Percentiles rank a stretch among this genome's conserved stretches.
These are phyloP conservation scores for Hybos culiciformis DNA, from an alignment of 2,888 invertebrate genomes.

Conservation along the genomic window DNA sequence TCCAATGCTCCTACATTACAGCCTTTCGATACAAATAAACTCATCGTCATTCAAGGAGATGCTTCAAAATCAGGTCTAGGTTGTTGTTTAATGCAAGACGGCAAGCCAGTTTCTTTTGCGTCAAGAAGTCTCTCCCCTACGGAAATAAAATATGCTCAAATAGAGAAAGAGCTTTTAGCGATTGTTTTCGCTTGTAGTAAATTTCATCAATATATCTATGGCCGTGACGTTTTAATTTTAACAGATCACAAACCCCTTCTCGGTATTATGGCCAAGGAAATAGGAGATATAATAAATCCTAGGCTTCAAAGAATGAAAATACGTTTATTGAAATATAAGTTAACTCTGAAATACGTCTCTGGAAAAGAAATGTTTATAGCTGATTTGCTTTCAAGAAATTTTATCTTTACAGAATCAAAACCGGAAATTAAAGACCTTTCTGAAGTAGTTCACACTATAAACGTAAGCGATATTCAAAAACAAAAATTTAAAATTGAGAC, in stretches of 20 bases:
- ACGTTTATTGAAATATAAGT: slow-evolving; percentile 8
- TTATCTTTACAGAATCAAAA: too few relatives aligned
- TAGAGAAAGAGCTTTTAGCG: slow-evolving; percentile 17
- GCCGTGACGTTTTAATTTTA: slow-evolving; percentile 8
- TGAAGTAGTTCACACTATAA: too few relatives aligned
- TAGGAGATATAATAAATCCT: slow-evolving; percentile 3
- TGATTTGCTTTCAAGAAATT: slow-evolving; percentile 11
- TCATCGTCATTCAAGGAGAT: slow-evolving; percentile 9
- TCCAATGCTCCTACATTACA: not conserved
- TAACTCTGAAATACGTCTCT: slow-evolving; percentile 7
- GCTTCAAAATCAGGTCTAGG: slow-evolving; percentile 13
- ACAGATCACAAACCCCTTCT: slow-evolving; percentile 11
- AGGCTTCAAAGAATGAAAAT: slow-evolving; percentile 10
- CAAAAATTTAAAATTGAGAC: too few relatives aligned
- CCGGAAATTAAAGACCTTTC: too few relatives aligned
- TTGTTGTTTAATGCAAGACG: slow-evolving; percentile 14
- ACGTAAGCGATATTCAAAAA: too few relatives aligned
- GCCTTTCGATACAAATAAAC: not conserved
- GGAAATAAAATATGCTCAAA: slow-evolving; percentile 6
- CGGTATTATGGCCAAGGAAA: slow-evolving; percentile 6
- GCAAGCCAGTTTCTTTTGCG: slow-evolving; percentile 14
- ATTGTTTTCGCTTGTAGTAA: slow-evolving; percentile 13
- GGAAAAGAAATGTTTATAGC: slow-evolving; percentile 10
- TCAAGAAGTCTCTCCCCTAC: slow-evolving; percentile 9
- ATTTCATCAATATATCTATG: slow-evolving; percentile 14